A percentile compares a stretch with the other conserved stretches of the same genome.
Conservation (phyloP, 2,797 vertebrate genomes). For the Anguilla megastoma region DNA sequence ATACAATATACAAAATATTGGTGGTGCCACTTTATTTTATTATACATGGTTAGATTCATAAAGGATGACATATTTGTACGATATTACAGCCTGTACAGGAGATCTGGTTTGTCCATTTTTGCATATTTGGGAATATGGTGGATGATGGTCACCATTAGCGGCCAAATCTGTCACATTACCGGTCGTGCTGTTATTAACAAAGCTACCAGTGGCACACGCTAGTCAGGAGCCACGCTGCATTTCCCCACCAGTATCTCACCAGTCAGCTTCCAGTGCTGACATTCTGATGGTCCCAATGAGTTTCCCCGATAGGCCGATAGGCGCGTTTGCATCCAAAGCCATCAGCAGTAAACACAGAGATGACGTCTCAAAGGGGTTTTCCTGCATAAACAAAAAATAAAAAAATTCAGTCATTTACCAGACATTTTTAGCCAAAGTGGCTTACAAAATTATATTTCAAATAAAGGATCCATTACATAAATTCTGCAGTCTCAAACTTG, state of each 20-base stretch:
- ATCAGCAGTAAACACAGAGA: neutral
- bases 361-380: no score
- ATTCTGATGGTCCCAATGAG: neutral
- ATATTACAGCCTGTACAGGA: neutral
- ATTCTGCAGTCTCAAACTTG: neutral
- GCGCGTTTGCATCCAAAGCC: neutral
- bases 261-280: neutral
- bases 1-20: no score
- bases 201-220: neutral
- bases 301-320: neutral
- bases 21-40: neutral
- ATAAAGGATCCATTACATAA: neutral
- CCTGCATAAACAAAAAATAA: no score
- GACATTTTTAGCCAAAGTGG: no score
- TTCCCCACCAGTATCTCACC: neutral
- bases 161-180: neutral
- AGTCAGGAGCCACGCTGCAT: neutral
- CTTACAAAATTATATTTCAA: no score
- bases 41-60: neutral
- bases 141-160: neutral
- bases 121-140: neutral
- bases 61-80: neutral
- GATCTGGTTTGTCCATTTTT: neutral
- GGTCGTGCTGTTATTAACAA: neutral
- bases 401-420: no score